Evolutionary conservation across 2,888 invertebrate genomes (phyloP).

Genomic region (Tetragonisca angustula): DNA sequence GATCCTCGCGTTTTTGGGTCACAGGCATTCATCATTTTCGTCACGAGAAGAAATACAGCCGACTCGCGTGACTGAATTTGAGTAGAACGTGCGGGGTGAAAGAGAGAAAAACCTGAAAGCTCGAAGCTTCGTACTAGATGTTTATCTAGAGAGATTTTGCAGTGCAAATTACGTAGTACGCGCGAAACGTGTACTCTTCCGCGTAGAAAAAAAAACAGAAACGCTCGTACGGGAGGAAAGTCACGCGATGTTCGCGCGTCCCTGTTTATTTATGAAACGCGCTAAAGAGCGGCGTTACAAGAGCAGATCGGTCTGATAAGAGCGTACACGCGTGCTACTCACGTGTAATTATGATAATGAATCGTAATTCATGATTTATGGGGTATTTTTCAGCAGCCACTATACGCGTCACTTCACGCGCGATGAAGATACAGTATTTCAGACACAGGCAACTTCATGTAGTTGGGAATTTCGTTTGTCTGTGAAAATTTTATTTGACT

Average conservation of each 20-base stretch:
- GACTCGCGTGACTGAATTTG: background rate
- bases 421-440: background rate
- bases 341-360: constrained; percentile 79
- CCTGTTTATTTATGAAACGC: constrained; percentile 63
- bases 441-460: too few species aligned
- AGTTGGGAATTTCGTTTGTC: too few species aligned
- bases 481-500: too few species aligned
- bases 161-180: constrained; percentile 29
- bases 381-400: constrained; percentile 40
- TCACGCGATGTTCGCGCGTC: constrained; percentile 56
- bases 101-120: background rate
- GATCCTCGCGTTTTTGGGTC: background rate
- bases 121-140: background rate
- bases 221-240: constrained; percentile 4
- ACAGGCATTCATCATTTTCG: background rate
- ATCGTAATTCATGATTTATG: constrained; percentile 77
- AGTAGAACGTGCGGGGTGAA: background rate
- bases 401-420: constrained; percentile 8
- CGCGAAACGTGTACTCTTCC: constrained; percentile 17
- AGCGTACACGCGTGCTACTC: constrained; percentile 61
- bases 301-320: constrained; percentile 60
- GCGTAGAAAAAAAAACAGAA: constrained; percentile 14
- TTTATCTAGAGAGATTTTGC: background rate
- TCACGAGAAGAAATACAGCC: background rate
- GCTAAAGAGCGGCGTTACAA: constrained; percentile 58